Evolutionary conservation across 2,113 vertebrate genomes (phyloP), one percentile per base, ranked within the genome.

Genomic region (Pelmatolapia mariae): DNA sequence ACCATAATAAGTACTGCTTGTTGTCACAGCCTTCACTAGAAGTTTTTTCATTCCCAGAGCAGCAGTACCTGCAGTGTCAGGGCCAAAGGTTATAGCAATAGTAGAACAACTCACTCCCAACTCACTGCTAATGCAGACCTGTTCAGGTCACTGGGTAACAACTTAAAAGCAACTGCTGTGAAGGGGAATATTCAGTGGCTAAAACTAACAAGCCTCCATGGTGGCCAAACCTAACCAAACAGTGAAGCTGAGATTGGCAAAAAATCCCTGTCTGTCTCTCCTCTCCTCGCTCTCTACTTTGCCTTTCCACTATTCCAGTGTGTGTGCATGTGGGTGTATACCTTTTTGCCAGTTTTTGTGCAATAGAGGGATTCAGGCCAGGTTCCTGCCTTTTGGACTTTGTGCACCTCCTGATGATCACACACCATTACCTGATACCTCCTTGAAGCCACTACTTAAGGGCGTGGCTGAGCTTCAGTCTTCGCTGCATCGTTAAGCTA

Each of bases 161-260:
- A 66, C 61, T 68, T 68, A 38, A 68, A 68, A 38, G 63, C 33
- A 68, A 40, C 19, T 68, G 36, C 11, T 68, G 33, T 68, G 19
- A 40, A 68, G 63, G 63, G 36, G 63, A 68, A 68, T 40, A 40
- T 22, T 68, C 33, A 38, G 33, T 2, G 4, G 63, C 33, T 13
- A 40, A 68, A 40, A 40, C 63, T 6, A 68, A 68, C 33, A 68
- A 22, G 61, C 19, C 33, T 68, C 19, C n/a, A 22, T 40, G 33
- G 63, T 68, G 63, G 63, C 63, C 63, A 22, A 68, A 68, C 63
- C 11, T 40, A 68, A 68, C 63, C 63, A 40, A 68, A 68, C 63
- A 68, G 63, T 68, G 63, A 40, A 15, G 11, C 63, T 1, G 63
- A 68, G 36, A 40, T 40, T 68, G 63, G 63, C 36, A 68, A 22